These are phyloP conservation scores for Adelges cooleyi DNA, from an alignment of 1,140 invertebrate genomes.

Conservation along the genomic window DNA sequence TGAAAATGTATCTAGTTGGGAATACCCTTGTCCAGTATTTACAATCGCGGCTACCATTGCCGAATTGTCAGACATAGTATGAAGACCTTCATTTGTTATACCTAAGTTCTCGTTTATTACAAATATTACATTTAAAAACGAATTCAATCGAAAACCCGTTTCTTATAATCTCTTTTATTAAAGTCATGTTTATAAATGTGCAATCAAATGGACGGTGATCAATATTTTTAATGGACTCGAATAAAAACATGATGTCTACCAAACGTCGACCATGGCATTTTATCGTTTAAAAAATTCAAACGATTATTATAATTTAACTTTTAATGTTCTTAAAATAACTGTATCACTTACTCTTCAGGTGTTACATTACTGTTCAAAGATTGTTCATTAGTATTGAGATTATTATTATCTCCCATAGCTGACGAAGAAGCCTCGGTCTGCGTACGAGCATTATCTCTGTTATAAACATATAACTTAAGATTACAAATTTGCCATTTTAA, in stretches of 20 bases:
- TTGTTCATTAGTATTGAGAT: too few species aligned
- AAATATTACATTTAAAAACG: not conserved
- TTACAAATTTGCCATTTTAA: too few species aligned
- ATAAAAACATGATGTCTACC: not conserved
- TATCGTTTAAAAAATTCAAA: not conserved
- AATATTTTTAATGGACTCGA: not conserved
- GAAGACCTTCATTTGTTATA: not conserved
- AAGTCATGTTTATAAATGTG: not conserved
- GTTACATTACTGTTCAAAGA: too few species aligned
- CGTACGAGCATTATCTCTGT: too few species aligned
- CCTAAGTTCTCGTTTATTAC: not conserved
- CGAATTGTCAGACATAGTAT: not conserved
- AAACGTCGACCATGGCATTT: not conserved
- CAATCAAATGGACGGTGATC: not conserved
- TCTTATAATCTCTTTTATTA: not conserved
- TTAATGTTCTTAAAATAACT: too few species aligned
- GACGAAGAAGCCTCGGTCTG: too few species aligned
- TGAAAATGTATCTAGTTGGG: not conserved
- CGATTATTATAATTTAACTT: too few species aligned
- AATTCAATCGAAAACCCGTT: too few species aligned
- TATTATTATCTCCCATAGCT: too few species aligned
- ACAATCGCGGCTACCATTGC: not conserved
- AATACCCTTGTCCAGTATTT: not conserved
- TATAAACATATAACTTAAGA: too few species aligned
- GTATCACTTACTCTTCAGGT: too few species aligned